A percentile compares a stretch with the other conserved stretches of the same genome.
phyloP scores from a whole-genome alignment of 2,113 vertebrate genomes.

The Willisornis vidua region DNA sequence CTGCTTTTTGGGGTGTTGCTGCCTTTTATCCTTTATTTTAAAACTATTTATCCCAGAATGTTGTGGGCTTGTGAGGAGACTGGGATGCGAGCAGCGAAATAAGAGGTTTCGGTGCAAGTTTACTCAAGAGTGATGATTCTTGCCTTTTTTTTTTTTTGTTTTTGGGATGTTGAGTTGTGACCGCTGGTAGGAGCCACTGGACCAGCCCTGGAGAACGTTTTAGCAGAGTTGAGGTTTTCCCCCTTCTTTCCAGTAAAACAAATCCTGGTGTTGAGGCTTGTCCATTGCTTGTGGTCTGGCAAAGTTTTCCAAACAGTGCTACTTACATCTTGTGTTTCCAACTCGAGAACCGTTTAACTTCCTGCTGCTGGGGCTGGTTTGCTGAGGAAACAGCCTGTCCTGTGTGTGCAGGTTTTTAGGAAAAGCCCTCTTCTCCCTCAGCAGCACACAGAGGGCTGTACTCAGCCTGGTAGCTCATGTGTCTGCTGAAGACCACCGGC shows the following conservation, averaged over 20 bases:
- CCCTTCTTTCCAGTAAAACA: constrained; percentile 55
- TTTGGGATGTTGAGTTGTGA: not conserved
- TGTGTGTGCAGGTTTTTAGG: not conserved
- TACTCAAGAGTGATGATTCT: not conserved
- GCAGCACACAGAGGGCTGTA: fast-evolving
- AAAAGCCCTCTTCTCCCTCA: not conserved
- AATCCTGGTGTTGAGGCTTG: constrained; percentile 59
- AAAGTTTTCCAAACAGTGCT: constrained; percentile 13
- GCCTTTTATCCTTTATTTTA: not conserved
- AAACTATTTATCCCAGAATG: fast-evolving
- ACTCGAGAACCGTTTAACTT: not conserved
- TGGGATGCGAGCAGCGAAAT: fast-evolving
- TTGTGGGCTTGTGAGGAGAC: not conserved
- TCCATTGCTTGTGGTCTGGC: constrained; percentile 64
- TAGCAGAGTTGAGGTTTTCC: constrained; percentile 11
- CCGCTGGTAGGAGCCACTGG: constrained; percentile 61
- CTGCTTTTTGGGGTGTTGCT: not conserved
- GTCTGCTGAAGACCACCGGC: constrained; percentile 14
- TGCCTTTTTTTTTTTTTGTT: not conserved
- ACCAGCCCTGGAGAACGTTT: not conserved
- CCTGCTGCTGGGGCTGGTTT: constrained; percentile 20
- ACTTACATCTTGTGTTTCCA: constrained; percentile 52
- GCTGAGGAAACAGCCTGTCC: not conserved
- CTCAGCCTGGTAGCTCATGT: not conserved
- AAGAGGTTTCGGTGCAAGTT: fast-evolving